Evolutionary conservation across 2,797 vertebrate species (phyloP).

Genomic region (Hippoglossus hippoglossus): DNA sequence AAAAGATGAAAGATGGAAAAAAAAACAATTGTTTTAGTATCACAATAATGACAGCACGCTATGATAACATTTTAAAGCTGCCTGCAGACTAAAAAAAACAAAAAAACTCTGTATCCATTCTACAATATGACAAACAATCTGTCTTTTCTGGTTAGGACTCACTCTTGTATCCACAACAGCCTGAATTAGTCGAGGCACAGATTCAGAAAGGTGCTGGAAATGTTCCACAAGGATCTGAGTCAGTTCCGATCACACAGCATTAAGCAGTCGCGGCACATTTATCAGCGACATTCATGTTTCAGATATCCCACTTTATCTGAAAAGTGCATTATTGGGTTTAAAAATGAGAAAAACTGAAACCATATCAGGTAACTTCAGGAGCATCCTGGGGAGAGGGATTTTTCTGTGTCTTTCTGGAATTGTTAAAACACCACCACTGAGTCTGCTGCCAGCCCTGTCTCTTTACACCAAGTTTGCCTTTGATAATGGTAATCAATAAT

Average conservation of each 20-base stretch:
- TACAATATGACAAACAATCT: not conserved
- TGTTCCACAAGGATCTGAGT: conserved; percentile 20
- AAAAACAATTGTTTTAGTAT: conserved; percentile 18
- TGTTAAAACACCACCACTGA: no score
- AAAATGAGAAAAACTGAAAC: conserved; percentile 18
- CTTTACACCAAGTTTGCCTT: no score
- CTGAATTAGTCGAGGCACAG: conserved; percentile 7
- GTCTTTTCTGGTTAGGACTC: not conserved
- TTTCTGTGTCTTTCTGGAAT: conserved; percentile 5
- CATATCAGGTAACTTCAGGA: not conserved
- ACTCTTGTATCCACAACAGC: conserved; percentile 10
- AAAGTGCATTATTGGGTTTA: conserved; percentile 13
- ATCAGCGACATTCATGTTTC: conserved; percentile 32
- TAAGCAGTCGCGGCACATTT: conserved; percentile 19
- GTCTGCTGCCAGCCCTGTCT: no score
- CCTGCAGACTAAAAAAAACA: not conserved
- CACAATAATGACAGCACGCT: not conserved
- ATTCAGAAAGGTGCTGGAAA: conserved; percentile 25
- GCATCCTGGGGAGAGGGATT: not conserved
- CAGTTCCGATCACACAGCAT: conserved; percentile 10
- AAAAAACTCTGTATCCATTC: not conserved
- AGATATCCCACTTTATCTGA: conserved; percentile 22
- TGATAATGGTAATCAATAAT: not conserved
- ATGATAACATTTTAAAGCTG: not conserved
- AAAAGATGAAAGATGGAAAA: not conserved